These are phyloP conservation scores for Drosophila nebulosa DNA, from an alignment of 1,140 invertebrate genomes.

Conservation along the genomic window DNA sequence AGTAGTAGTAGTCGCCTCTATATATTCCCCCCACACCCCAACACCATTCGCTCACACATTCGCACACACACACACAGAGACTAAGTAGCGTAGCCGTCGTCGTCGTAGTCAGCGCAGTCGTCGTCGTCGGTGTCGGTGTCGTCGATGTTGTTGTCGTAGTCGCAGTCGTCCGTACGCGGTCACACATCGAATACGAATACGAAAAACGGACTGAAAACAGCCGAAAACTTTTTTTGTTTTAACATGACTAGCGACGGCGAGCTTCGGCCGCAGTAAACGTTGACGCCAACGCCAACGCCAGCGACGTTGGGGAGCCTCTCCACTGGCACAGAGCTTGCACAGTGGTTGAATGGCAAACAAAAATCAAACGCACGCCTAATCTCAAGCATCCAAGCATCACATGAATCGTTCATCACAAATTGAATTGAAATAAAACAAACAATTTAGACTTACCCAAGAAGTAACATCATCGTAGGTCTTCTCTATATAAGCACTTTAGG, in stretches of 20 bases:
- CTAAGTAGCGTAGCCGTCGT: background rate
- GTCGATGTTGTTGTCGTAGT: conserved; percentile 13
- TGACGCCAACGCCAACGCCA: conserved; percentile 3
- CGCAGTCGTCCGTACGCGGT: conserved; percentile 24
- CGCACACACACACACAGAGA: conserved; percentile 9
- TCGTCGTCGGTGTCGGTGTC: background rate
- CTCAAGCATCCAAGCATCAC: no score
- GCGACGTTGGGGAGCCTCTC: conserved; percentile 28
- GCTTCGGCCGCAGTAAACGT: conserved; percentile 4
- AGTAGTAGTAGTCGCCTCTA: background rate
- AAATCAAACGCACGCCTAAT: background rate
- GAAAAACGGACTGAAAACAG: conserved; percentile 51
- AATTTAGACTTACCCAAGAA: no score
- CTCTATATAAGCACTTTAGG: no score
- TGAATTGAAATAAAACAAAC: no score
- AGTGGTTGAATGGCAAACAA: background rate
- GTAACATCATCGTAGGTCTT: no score
- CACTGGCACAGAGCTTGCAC: conserved; percentile 24
- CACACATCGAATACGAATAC: conserved; percentile 40
- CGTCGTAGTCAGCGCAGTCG: background rate
- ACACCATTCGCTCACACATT: background rate
- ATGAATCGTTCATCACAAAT: no score
- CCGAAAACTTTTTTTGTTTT: conserved; percentile 40
- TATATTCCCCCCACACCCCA: background rate
- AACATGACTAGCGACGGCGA: background rate